phyloP scores from a whole-genome alignment of 2,113 vertebrate species.

The Mixornis gularis region DNA sequence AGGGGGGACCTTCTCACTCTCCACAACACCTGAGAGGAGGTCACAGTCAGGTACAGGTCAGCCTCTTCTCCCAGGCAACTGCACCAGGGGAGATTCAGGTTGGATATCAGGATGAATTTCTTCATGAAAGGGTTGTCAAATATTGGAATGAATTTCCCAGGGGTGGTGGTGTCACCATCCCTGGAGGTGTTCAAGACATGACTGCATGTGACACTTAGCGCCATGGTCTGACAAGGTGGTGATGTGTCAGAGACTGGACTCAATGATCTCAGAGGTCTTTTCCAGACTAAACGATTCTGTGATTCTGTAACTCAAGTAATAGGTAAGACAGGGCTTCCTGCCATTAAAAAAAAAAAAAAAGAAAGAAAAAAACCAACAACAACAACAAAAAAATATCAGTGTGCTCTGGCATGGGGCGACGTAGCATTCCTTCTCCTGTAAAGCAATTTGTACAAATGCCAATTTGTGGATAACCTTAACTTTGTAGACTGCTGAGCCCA shows the following conservation, averaged over 20 bases:
- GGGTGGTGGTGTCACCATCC: too few relatives aligned
- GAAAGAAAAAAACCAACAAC: not conserved
- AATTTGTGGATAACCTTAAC: not conserved
- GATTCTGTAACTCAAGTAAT: not conserved
- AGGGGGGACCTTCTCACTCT: rapidly evolving
- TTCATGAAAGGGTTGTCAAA: not conserved
- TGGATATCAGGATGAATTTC: not conserved
- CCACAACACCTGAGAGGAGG: not conserved
- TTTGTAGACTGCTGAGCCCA: not conserved
- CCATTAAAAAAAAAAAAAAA: not conserved
- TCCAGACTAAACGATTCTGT: not conserved
- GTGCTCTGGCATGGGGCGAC: not conserved
- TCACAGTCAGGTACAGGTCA: not conserved
- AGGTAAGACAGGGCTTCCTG: not conserved
- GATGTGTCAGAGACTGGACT: not conserved
- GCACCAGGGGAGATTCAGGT: not conserved
- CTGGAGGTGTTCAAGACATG: not conserved
- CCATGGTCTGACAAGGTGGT: not conserved
- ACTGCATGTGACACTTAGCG: rapidly evolving
- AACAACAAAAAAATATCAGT: not conserved
- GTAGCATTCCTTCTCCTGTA: not conserved
- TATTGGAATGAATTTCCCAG: not conserved
- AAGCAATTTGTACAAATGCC: not conserved
- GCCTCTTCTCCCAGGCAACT: not conserved
- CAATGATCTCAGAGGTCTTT: not conserved